These are phyloP conservation scores for Drosophila imparisetae DNA, from an alignment of 2,888 invertebrate genomes.

Conservation along the genomic window DNA sequence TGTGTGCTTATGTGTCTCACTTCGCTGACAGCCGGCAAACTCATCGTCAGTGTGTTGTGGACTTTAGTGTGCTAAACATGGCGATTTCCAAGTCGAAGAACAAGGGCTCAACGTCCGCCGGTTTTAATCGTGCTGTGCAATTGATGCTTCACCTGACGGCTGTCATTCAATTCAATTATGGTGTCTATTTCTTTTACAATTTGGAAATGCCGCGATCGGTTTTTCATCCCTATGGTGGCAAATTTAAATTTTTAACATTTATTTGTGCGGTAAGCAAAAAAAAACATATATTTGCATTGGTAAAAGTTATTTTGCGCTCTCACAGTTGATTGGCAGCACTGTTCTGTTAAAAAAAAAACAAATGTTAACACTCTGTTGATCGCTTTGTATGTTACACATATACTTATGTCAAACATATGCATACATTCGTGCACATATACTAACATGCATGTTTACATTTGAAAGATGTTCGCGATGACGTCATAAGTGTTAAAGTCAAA, in stretches of 20 bases:
- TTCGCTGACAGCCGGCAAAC: conserved; percentile 41
- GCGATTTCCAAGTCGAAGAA: conserved; percentile 59
- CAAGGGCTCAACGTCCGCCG: conserved; percentile 67
- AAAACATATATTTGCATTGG: conserved; percentile 14
- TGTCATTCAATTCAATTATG: conserved; percentile 88
- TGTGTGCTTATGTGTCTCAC: conserved; percentile 8
- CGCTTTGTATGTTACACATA: not conserved
- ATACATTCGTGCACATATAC: not conserved
- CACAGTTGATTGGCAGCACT: conserved; percentile 6
- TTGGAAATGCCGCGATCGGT: conserved; percentile 86
- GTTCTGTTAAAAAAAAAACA: conserved; percentile 3
- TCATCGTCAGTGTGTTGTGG: conserved; percentile 69
- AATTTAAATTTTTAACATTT: conserved; percentile 93
- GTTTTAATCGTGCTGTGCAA: conserved; percentile 75
- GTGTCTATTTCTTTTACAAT: conserved; percentile 89
- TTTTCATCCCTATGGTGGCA: conserved; percentile 87
- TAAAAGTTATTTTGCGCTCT: conserved; percentile 4
- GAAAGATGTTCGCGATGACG: not conserved
- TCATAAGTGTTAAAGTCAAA: not conserved
- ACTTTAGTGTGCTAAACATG: conserved; percentile 61
- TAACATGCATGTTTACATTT: not conserved
- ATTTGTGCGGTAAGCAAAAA: conserved; percentile 89
- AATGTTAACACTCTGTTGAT: not conserved
- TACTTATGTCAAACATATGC: too few relatives aligned
- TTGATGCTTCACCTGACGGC: conserved; percentile 86